Conservation (phyloP, 1,140 invertebrate species). For the Ganaspis sp. region DNA sequence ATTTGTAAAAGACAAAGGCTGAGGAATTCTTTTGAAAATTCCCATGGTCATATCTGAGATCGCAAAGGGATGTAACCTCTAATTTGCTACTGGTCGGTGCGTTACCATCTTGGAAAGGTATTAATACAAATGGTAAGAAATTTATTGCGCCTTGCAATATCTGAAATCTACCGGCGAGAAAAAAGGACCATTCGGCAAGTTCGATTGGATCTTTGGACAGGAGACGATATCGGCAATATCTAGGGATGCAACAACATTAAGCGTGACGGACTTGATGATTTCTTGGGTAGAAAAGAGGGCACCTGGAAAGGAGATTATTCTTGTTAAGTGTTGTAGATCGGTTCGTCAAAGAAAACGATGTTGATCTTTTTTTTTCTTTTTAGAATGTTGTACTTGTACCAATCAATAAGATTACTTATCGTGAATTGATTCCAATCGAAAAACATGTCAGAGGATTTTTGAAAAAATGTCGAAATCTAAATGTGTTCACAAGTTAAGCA, state of each 20-base stretch:
- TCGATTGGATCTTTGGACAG: slow-evolving; percentile 34
- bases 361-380: no score
- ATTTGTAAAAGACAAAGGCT: not conserved
- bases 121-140: slow-evolving; percentile 48
- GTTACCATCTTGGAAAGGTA: slow-evolving; percentile 3
- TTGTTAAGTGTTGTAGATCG: no score
- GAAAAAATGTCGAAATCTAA: no score
- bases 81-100: slow-evolving; percentile 49
- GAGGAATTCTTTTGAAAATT: not conserved
- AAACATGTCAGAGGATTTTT: no score
- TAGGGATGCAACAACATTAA: slow-evolving; percentile 51
- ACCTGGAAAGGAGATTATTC: not conserved
- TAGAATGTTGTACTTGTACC: no score
- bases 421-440: no score
- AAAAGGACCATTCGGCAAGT: slow-evolving; percentile 34
- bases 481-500: no score
- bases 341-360: no score
- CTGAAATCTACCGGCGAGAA: slow-evolving; percentile 50
- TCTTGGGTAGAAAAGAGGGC: slow-evolving; percentile 31
- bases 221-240: slow-evolving; percentile 54
- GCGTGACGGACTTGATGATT: slow-evolving; percentile 70
- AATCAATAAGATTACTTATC: no score
- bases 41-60: not conserved
- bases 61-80: slow-evolving; percentile 49
- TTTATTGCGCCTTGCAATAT: slow-evolving; percentile 56